Evolutionary conservation across 2,113 vertebrate species (phyloP).

Genomic region (Malaclemys terrapin): DNA sequence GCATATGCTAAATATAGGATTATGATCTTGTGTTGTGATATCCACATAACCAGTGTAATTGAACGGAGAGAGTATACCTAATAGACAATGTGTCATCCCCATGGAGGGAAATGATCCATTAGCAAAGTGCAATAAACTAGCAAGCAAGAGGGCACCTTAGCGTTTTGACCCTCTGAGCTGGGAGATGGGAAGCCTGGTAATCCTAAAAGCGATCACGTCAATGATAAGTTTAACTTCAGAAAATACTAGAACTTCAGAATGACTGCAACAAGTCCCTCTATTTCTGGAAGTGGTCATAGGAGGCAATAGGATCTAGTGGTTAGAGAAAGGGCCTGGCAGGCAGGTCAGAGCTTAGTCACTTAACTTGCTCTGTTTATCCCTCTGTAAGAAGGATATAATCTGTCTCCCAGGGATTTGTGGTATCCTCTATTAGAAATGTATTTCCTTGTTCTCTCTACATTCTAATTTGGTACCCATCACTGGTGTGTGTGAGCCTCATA

Average conservation of each 20-base stretch:
- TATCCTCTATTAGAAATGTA: not conserved
- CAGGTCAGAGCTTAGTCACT: not conserved
- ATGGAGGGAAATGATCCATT: slow-evolving; percentile 63
- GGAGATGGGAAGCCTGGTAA: slow-evolving; percentile 58
- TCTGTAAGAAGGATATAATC: not conserved
- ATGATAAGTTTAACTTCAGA: slow-evolving; percentile 70
- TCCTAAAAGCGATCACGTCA: slow-evolving; percentile 62
- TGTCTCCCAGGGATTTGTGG: not conserved
- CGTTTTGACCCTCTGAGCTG: slow-evolving; percentile 62
- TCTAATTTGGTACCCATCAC: not conserved
- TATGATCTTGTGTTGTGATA: not conserved
- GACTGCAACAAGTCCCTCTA: not conserved
- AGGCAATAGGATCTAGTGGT: not conserved
- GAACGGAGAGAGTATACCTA: slow-evolving; percentile 37
- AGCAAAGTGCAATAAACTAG: slow-evolving; percentile 67
- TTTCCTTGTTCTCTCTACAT: not conserved
- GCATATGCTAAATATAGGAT: not conserved
- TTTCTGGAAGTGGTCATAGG: not conserved
- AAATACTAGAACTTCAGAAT: slow-evolving; percentile 60
- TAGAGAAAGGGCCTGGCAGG: not conserved
- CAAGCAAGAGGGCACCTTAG: slow-evolving; percentile 63
- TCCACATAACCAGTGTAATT: not conserved
- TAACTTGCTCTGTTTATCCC: not conserved
- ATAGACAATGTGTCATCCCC: slow-evolving; percentile 41
- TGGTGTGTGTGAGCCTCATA: not conserved